phyloP scores from a whole-genome alignment of 2,888 invertebrate genomes.

The Toxonevra muliebris region DNA sequence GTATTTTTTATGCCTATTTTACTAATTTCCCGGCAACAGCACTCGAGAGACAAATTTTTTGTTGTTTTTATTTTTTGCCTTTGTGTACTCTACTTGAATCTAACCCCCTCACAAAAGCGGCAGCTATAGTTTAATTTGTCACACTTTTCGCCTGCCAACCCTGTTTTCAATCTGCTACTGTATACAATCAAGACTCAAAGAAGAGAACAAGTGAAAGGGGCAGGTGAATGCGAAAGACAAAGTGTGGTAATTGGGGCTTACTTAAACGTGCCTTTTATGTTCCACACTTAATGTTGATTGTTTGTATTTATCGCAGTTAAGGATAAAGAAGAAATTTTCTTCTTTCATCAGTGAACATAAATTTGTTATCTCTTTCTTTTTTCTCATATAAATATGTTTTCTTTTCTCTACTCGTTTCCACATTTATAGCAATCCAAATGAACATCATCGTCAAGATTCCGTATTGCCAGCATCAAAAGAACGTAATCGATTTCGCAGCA shows the following conservation, averaged over 20 bases:
- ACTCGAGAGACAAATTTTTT: too few relatives aligned
- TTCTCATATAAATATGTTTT: background rate
- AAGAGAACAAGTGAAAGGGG: too few relatives aligned
- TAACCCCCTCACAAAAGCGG: background rate
- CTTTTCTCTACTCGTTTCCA: background rate
- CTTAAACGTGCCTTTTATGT: constrained; percentile 23
- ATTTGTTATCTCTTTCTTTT: background rate
- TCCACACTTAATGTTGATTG: constrained; percentile 48
- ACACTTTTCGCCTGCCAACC: constrained; percentile 20
- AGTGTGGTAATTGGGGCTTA: background rate
- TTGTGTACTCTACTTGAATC: background rate
- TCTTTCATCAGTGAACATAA: background rate
- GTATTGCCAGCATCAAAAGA: constrained; percentile 83
- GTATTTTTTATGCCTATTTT: background rate
- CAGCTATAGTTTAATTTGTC: constrained; percentile 33
- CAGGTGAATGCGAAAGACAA: background rate
- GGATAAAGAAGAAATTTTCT: background rate
- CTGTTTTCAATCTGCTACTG: background rate
- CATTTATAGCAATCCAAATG: constrained; percentile 79
- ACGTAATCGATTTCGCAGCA: constrained; percentile 82
- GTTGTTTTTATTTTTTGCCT: background rate
- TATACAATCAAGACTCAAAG: background rate
- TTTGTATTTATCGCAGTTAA: constrained; percentile 34
- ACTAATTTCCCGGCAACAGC: constrained; percentile 14
- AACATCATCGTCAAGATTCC: constrained; percentile 80